Evolutionary conservation across 2,113 vertebrate species (phyloP), one percentile per base, ranked within the genome.

Genomic region (Perca flavescens): DNA sequence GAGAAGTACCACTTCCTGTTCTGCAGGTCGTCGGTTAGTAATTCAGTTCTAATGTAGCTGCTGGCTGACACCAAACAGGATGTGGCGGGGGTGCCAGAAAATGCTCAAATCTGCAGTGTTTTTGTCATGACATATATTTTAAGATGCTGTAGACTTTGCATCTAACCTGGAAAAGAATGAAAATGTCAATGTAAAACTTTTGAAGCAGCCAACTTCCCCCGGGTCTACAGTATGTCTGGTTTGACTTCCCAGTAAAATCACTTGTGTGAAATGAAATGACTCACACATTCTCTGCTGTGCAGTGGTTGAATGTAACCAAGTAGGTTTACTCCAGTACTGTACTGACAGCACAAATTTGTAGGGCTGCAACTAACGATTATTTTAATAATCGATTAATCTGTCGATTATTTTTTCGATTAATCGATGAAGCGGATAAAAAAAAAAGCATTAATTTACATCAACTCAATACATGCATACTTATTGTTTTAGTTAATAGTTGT

Each of bases 1-100:
- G 31, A 71, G 46, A 80, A 15, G 73, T 56, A 43, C 25, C 49
- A 62, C 75, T 91, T 90, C 84, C 79, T 88, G 74, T 83, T 2
- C 73, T 73, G 21, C 76, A 78, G 13, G 15, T 64, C 65, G 66
- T 84, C 69, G 49, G 84, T 77, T 65, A 36, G 72, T 52, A 7
- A 10, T 34, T 52, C 16, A 62, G 47, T 5, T 21, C 34, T 69
- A 3, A 22, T 67, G 0, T 36, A 85, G 63, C 54, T 22, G 61
- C 70, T 43, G 2, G 50, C 69, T 77, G 80, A 54, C 69, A 74
- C 54, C 79, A 89, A 85, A 91, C 93, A 94, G 92, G 93, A 93
- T 88, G 92, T 88, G 76, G 46, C 49, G 56, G 9, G 40, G 10
- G 61, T 61, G 34, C 3, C 17, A 36, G 31, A 63, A 46, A 62